Evolutionary conservation across 2,888 invertebrate species (phyloP).

Genomic region (Palloptera scutellata): DNA sequence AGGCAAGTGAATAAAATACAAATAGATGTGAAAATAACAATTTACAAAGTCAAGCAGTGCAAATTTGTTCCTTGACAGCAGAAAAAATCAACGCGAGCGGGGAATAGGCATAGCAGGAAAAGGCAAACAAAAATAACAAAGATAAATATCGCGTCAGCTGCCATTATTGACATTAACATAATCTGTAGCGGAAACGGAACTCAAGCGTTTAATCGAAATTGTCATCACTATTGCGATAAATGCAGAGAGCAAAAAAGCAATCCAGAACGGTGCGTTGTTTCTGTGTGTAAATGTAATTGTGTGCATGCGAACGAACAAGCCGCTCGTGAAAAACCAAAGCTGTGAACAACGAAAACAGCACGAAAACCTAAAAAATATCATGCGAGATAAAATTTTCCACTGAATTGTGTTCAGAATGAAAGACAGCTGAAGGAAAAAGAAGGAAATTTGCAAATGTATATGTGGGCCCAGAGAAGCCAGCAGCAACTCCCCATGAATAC

Average conservation of each 20-base stretch:
- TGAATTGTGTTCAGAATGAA: constrained; percentile 49
- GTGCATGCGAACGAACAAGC: neutral
- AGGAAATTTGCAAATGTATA: no score
- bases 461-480: no score
- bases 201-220: constrained; percentile 38
- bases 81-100: neutral
- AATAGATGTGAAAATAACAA: no score
- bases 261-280: neutral
- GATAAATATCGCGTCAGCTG: neutral
- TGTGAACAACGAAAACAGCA: constrained; percentile 38
- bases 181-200: constrained; percentile 31
- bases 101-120: neutral
- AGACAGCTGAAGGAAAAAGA: neutral
- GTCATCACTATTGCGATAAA: constrained; percentile 8
- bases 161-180: constrained; percentile 31
- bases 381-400: constrained; percentile 48
- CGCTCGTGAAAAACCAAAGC: constrained; percentile 1
- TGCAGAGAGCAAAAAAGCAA: no score
- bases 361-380: constrained; percentile 10
- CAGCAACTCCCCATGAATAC: no score
- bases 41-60: neutral
- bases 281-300: neutral
- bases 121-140: neutral
- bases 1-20: neutral
- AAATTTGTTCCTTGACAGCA: no score